A percentile compares a stretch with the other conserved stretches of the same genome.
Conservation (phyloP, 2,888 invertebrate genomes). For the Tolmerus cingulatus region DNA sequence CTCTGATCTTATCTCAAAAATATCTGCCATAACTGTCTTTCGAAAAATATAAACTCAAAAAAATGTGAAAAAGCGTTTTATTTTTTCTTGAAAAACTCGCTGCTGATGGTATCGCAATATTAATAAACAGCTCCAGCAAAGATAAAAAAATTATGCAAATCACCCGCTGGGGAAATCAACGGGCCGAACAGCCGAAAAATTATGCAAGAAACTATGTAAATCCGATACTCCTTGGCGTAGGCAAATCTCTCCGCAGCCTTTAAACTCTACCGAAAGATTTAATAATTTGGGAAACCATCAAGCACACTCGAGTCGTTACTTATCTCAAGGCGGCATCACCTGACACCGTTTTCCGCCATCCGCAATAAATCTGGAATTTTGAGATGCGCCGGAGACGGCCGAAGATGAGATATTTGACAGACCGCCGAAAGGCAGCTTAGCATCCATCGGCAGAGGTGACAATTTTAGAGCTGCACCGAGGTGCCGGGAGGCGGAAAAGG, state of each 20-base stretch:
- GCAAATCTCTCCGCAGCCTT: background rate
- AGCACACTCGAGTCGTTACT: conserved; percentile 1
- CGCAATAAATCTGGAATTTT: conserved; percentile 7
- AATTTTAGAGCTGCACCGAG: conserved; percentile 8
- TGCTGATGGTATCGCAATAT: background rate
- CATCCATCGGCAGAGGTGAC: background rate
- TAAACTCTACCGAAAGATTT: background rate
- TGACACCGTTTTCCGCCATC: conserved; percentile 13
- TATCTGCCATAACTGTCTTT: background rate
- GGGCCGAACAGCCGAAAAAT: background rate
- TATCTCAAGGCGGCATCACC: conserved; percentile 12
- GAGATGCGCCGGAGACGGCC: background rate
- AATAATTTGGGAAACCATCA: background rate
- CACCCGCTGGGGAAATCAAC: background rate
- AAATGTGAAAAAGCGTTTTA: background rate
- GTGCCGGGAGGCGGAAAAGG: background rate
- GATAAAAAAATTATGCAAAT: background rate
- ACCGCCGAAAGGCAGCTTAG: background rate
- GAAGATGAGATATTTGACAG: conserved; percentile 1
- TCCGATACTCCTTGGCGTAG: background rate
- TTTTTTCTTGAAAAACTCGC: background rate
- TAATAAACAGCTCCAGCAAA: background rate
- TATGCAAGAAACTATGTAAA: conserved; percentile 16
- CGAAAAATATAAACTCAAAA: background rate
- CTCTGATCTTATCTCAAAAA: background rate